Evolutionary conservation across 2,797 vertebrate species (phyloP).

Genomic region (Sphenopsis melanotis): DNA sequence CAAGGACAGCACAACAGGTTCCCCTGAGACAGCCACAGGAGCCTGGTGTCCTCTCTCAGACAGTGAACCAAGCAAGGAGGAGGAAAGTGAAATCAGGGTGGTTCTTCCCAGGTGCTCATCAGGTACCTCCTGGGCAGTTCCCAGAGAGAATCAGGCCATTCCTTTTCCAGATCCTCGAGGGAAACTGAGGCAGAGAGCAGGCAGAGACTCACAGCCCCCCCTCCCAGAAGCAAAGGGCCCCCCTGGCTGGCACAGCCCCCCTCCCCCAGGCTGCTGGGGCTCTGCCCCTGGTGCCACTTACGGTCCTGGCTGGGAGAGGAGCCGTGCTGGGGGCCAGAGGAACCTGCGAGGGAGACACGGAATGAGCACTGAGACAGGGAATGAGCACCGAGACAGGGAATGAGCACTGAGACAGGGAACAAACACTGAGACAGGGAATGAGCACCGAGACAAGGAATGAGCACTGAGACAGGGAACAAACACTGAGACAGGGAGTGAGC

Average conservation of each 20-base stretch:
- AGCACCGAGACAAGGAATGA: too few species aligned
- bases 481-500: too few species aligned
- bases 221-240: neutral
- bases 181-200: neutral
- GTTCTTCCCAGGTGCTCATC: neutral
- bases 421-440: too few species aligned
- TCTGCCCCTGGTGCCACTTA: constrained; percentile 4
- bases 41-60: neutral
- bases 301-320: constrained; percentile 8
- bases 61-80: neutral
- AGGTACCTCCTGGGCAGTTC: neutral
- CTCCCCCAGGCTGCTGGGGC: neutral
- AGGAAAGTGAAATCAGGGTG: neutral
- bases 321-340: constrained; percentile 5
- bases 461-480: too few species aligned
- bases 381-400: too few species aligned
- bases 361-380: neutral
- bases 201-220: neutral
- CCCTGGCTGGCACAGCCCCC: neutral
- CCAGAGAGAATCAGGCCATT: neutral
- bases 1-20: neutral
- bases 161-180: neutral
- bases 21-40: neutral
- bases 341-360: constrained; percentile 39
- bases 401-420: too few species aligned